Evolutionary conservation across 2,797 vertebrate species (phyloP), one percentile per base, ranked within the genome.

Genomic region (Epinephelus malabaricus): DNA sequence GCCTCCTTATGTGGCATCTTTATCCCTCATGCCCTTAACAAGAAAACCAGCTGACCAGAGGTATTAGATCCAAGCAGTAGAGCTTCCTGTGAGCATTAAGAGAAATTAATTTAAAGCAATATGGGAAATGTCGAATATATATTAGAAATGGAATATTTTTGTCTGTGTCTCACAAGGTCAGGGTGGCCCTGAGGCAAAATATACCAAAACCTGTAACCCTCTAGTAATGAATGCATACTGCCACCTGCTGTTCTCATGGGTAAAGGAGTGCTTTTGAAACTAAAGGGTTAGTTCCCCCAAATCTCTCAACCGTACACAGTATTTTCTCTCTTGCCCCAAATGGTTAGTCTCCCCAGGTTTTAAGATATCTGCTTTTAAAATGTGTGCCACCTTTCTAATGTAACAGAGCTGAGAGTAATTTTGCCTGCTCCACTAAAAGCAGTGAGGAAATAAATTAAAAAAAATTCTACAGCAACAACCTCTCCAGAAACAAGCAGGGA

Each of bases 211-310:
- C 27, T 75, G 18, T 11, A 43, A 34, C 34, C 34, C 43, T 56
- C 3, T 34, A 18, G 13, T 51, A 43, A 43, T 76, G 51, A 67
- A 50, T 23, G 0, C 17, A 77, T 59, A 18, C 80, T 79, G 81
- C 89, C 84, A 75, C n/a, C 83, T 87, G 69, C 85, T 88, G 83
- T 73, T 73, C 21, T 15, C 6, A 3, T 76, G 34, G 49, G 15
- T 15, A 0, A 6, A 62, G 60, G 3, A 49, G 1, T 0, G 13
- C 19, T 2, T 56, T 47, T 38, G 1, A 74, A 19, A 45, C n/a
- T 30, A 18, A 69, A 65, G 9, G 25, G 2, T 53, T 5, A 68
- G 7, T 40, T 50, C 8, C 27, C 6, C 6, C 10, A 38, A 76
- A 47, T 58, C 17, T 18, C 47, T 7, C 47, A 18, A 10, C 3